Percentiles rank a stretch among this genome's conserved stretches.
phyloP scores from a whole-genome alignment of 2,888 invertebrate species.

The Oligia fasciuncula region DNA sequence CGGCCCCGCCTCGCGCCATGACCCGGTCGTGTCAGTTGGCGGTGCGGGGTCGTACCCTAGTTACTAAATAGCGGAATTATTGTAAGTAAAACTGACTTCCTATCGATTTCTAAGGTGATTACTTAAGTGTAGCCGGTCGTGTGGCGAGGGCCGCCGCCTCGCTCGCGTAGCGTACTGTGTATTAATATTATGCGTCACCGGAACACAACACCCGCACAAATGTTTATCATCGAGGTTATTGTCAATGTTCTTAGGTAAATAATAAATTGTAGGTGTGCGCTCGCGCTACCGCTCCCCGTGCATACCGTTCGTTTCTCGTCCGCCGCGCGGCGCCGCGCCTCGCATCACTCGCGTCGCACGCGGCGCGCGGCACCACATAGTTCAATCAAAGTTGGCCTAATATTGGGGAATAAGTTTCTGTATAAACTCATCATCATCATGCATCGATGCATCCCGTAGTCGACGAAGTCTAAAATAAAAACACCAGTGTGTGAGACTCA shows the following conservation, averaged over 20 bases:
- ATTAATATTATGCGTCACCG: slow-evolving; percentile 67
- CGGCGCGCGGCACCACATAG: slow-evolving; percentile 59
- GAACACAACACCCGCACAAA: slow-evolving; percentile 75
- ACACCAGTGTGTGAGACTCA: slow-evolving; percentile 73
- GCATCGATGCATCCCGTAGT: slow-evolving; percentile 62
- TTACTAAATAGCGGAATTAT: slow-evolving; percentile 87
- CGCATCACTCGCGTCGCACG: slow-evolving; percentile 21
- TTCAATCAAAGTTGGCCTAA: slow-evolving; percentile 78
- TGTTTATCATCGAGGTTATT: slow-evolving; percentile 81
- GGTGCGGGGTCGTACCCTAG: slow-evolving; percentile 78
- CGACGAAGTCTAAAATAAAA: slow-evolving; percentile 65
- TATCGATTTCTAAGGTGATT: slow-evolving; percentile 87
- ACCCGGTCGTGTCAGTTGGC: slow-evolving; percentile 62
- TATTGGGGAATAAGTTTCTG: slow-evolving; percentile 72
- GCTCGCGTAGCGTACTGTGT: slow-evolving; percentile 61
- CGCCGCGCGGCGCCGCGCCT: slow-evolving; percentile 34
- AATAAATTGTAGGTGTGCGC: slow-evolving; percentile 79
- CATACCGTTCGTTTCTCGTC: slow-evolving; percentile 46
- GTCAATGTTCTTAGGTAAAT: slow-evolving; percentile 84
- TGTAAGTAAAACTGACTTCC: slow-evolving; percentile 89
- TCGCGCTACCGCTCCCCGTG: slow-evolving; percentile 55
- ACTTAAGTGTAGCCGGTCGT: slow-evolving; percentile 74
- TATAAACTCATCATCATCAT: slow-evolving; percentile 63
- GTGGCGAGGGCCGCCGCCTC: slow-evolving; percentile 65
- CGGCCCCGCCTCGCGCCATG: slow-evolving; percentile 72